These are phyloP conservation scores for Enteromius fasciolatus DNA, from an alignment of 2,797 vertebrate genomes.

Conservation along the genomic window DNA sequence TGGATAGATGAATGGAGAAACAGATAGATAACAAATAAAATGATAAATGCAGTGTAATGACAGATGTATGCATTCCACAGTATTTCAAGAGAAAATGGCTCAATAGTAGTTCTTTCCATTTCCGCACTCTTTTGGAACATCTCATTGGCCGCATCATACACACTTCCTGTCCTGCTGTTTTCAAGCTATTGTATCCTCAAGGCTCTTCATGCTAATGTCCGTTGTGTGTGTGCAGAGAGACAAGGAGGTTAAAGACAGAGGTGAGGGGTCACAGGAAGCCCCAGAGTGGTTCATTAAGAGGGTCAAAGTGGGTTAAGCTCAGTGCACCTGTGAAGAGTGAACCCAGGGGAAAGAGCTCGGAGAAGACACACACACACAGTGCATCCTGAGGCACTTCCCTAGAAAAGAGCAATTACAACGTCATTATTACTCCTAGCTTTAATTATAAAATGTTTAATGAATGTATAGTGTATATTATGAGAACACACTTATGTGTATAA, in stretches of 20 bases:
- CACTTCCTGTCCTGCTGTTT: conserved; percentile 56
- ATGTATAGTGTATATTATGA: background rate
- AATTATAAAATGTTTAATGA: background rate
- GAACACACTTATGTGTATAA: background rate
- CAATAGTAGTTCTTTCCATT: conserved; percentile 15
- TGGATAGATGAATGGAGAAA: background rate
- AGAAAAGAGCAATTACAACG: background rate
- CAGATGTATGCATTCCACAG: background rate
- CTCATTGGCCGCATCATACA: conserved; percentile 64
- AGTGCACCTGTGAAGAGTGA: conserved; percentile 56
- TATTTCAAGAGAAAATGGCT: background rate
- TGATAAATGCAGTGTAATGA: background rate
- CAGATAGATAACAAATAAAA: background rate
- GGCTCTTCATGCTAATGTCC: conserved; percentile 54
- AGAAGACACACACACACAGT: conserved; percentile 26
- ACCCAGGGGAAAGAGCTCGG: conserved; percentile 30
- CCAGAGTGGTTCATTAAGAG: conserved; percentile 57
- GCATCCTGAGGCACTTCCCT: conserved; percentile 17
- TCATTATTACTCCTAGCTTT: conserved; percentile 8
- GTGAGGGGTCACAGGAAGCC: conserved; percentile 59
- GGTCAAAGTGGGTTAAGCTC: conserved; percentile 45
- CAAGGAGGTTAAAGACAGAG: conserved; percentile 50
- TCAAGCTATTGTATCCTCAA: conserved; percentile 53
- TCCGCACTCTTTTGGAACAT: conserved; percentile 15
- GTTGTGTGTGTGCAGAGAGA: conserved; percentile 35